Conservation (phyloP, 2,113 vertebrate species). For the Melanotaenia duboulayi region DNA sequence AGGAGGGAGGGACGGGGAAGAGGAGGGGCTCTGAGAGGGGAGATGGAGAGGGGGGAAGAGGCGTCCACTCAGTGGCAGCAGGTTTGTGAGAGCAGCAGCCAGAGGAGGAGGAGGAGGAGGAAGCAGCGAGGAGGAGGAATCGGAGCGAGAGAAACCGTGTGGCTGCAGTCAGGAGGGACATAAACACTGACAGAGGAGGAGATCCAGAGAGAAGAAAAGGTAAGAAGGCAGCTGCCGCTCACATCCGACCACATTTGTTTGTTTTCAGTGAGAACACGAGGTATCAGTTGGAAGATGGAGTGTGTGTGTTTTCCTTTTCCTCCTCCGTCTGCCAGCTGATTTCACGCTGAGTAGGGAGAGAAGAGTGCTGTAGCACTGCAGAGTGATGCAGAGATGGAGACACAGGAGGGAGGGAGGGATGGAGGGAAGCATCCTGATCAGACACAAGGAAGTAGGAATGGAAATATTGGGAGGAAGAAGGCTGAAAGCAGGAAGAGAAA, state of each 20-base stretch:
- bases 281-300: slow-evolving; percentile 8
- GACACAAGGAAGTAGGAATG: slow-evolving; percentile 46
- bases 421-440: slow-evolving; percentile 52
- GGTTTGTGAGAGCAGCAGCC: slow-evolving; percentile 71
- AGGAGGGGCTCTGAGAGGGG: slow-evolving; percentile 12
- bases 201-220: slow-evolving; percentile 57
- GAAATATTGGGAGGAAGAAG: slow-evolving; percentile 10
- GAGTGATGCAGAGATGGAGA: slow-evolving; percentile 69
- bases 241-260: slow-evolving; percentile 2
- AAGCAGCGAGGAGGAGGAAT: slow-evolving; percentile 60
- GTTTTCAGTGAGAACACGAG: slow-evolving; percentile 14
- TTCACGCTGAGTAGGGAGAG: slow-evolving; percentile 37
- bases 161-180: slow-evolving; percentile 67
- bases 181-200: slow-evolving; percentile 47
- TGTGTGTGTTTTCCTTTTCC: slow-evolving; percentile 41
- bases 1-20: slow-evolving; percentile 18
- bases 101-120: slow-evolving; percentile 61
- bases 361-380: slow-evolving; percentile 67
- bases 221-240: slow-evolving; percentile 34
- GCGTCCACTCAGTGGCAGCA: slow-evolving; percentile 60
- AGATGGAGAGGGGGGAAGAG: slow-evolving; percentile 49
- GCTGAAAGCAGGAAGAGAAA: slow-evolving; percentile 22
- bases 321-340: slow-evolving; percentile 57
- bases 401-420: slow-evolving; percentile 28
- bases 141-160: slow-evolving; percentile 66